A percentile compares a stretch with the other conserved stretches of the same genome.
These are phyloP conservation scores for Phymanthus crucifer DNA, from an alignment of 92 coral and sea anemone genomes.

Conservation along the genomic window DNA sequence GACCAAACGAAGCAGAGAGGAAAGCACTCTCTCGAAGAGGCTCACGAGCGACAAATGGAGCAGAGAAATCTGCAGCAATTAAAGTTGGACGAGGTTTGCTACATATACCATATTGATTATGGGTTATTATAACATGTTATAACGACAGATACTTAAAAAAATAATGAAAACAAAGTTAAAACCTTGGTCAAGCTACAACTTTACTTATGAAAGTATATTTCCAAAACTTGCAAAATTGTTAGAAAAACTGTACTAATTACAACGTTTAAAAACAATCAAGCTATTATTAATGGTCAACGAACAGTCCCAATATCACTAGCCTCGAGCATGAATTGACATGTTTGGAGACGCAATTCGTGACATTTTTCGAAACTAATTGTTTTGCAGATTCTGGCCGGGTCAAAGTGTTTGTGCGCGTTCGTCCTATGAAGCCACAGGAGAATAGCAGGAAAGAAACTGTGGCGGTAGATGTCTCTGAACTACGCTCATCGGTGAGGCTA, in stretches of 20 bases:
- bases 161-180: no score
- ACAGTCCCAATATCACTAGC: neutral
- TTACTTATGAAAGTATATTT: no score
- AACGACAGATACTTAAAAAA: neutral
- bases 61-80: conserved; percentile 18
- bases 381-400: conserved; percentile 89
- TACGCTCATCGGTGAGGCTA: conserved; percentile 67
- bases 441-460: conserved; percentile 72
- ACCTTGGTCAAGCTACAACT: no score
- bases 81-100: conserved; percentile 34
- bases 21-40: conserved; percentile 2
- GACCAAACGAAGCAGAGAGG: conserved; percentile 21
- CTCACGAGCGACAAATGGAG: neutral
- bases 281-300: no score
- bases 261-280: no score
- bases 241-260: no score
- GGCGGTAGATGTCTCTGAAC: conserved; percentile 79
- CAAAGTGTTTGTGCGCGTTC: conserved; percentile 89
- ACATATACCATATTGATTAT: neutral
- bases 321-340: neutral
- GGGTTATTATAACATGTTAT: neutral
- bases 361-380: neutral
- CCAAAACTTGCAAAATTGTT: no score
- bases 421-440: conserved; percentile 84
- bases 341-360: neutral